phyloP scores from a whole-genome alignment of 1,140 invertebrate species.

The Araneus ventricosus region DNA sequence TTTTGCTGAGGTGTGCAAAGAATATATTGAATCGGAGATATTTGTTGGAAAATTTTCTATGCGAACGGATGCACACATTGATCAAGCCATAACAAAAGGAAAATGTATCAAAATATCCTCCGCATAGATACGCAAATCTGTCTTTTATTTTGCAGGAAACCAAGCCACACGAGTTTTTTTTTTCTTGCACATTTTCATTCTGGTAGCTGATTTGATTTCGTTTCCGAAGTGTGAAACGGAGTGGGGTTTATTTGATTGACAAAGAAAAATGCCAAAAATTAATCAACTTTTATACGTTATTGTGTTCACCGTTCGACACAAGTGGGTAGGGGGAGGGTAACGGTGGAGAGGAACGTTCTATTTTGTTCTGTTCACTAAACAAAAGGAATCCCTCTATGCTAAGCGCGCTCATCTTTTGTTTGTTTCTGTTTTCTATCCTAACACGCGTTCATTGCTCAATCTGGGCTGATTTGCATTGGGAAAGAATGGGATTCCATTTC shows the following conservation, averaged over 20 bases:
- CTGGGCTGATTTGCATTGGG: constrained; percentile 24
- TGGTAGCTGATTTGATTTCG: constrained; percentile 27
- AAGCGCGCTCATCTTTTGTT: constrained; percentile 39
- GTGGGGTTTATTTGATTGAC: constrained; percentile 62
- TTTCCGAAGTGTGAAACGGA: not conserved
- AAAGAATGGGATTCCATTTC: constrained; percentile 34
- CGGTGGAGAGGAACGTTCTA: not conserved
- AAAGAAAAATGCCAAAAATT: constrained; percentile 67
- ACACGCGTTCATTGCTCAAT: not conserved
- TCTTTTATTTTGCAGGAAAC: constrained; percentile 28
- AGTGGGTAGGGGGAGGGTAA: not conserved
- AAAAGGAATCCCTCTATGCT: constrained; percentile 16
- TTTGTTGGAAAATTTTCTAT: not conserved
- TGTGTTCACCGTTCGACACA: constrained; percentile 9
- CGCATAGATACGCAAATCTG: constrained; percentile 43
- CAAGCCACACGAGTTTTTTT: not conserved
- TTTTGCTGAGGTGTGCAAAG: not conserved
- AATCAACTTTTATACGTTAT: constrained; percentile 52
- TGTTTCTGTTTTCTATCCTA: not conserved
- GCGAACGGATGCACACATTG: not conserved
- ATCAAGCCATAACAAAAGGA: constrained; percentile 8
- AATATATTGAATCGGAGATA: constrained; percentile 17
- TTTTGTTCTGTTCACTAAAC: constrained; percentile 29
- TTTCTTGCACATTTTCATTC: not conserved
- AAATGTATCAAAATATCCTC: constrained; percentile 22